Percentiles rank a stretch among this genome's conserved stretches.
Conservation (phyloP, 2,888 invertebrate genomes). For the Portevinia maculata region DNA sequence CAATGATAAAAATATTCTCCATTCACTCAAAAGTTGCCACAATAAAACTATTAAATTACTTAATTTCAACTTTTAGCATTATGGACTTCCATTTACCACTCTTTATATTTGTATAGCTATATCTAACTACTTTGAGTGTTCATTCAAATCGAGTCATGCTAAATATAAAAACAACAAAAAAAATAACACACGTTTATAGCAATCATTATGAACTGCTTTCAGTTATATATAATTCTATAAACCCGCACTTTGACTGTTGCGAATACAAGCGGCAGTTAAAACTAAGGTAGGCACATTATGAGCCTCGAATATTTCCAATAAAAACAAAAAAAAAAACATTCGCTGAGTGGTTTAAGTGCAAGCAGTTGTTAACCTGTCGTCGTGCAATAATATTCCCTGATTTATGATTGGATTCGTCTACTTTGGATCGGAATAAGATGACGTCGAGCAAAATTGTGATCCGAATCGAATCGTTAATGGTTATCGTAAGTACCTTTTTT, state of each 20-base stretch:
- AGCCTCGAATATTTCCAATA: constrained; percentile 55
- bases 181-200: constrained; percentile 51
- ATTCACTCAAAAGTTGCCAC: not conserved
- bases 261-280: constrained; percentile 35
- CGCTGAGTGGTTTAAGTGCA: constrained; percentile 71
- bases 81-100: constrained; percentile 49
- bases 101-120: constrained; percentile 35
- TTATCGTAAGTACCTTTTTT: constrained; percentile 33
- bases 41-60: constrained; percentile 10
- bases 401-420: constrained; percentile 65
- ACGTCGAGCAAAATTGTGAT: constrained; percentile 42
- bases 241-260: not conserved
- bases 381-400: constrained; percentile 65
- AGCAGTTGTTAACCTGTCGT: constrained; percentile 72
- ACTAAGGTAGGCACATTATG: constrained; percentile 63
- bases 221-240: constrained; percentile 55
- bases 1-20: not conserved
- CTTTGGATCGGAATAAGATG: constrained; percentile 37
- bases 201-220: constrained; percentile 61
- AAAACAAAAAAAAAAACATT: constrained; percentile 40
- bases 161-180: not conserved
- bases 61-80: constrained; percentile 29
- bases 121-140: constrained; percentile 34
- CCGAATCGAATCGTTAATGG: constrained; percentile 55
- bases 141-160: constrained; percentile 11